A percentile compares a stretch with the other conserved stretches of the same genome.
Evolutionary conservation across 2,113 vertebrate genomes (phyloP).

Genomic region (Cryptomyrus ogoouensis): DNA sequence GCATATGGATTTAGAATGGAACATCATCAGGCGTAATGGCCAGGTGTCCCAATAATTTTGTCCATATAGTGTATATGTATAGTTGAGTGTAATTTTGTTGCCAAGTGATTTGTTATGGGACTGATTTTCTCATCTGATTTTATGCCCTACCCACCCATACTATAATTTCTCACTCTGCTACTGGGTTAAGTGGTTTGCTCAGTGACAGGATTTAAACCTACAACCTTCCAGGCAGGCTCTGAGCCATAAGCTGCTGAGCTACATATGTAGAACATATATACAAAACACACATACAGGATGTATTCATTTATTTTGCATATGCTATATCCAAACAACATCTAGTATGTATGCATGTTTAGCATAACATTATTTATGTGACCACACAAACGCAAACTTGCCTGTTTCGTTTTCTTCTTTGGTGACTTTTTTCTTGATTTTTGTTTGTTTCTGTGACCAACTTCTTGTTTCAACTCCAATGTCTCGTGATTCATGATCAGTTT

Average conservation of each 20-base stretch:
- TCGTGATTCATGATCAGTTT: constrained; percentile 38
- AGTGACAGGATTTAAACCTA: background rate
- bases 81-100: background rate
- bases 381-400: constrained; percentile 33
- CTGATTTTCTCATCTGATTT: background rate
- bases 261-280: background rate
- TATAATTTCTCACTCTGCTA: background rate
- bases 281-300: background rate
- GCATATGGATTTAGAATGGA: background rate
- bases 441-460: constrained; percentile 34
- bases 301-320: background rate
- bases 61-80: background rate
- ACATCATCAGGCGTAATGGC: background rate
- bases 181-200: background rate
- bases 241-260: background rate
- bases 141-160: background rate
- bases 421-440: constrained; percentile 44
- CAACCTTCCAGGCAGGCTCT: background rate
- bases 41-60: background rate
- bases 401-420: constrained; percentile 48
- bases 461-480: constrained; percentile 25
- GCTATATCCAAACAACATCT: background rate
- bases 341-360: background rate
- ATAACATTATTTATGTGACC: background rate
- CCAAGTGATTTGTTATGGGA: background rate